Percentiles rank a stretch among this genome's conserved stretches.
phyloP scores from a whole-genome alignment of 2,888 invertebrate genomes.

The Nymphalis polychloros region DNA sequence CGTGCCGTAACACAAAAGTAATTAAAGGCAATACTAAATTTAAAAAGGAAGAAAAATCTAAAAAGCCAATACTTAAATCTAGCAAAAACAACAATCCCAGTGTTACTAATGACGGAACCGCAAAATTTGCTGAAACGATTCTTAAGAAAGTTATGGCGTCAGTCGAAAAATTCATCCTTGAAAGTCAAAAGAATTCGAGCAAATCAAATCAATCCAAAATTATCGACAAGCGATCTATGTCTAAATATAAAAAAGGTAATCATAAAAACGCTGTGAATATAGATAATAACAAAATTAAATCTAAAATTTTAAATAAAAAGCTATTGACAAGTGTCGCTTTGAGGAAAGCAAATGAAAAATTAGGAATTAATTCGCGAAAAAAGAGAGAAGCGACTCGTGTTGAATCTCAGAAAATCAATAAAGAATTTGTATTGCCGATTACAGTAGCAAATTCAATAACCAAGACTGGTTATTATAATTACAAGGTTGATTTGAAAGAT shows the following conservation, averaged over 20 bases:
- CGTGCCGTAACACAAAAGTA: conserved; percentile 26
- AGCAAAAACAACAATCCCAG: conserved; percentile 20
- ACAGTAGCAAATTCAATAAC: background rate
- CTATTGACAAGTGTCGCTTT: conserved; percentile 42
- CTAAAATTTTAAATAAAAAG: conserved; percentile 16
- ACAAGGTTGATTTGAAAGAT: conserved; percentile 14
- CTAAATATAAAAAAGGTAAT: conserved; percentile 29
- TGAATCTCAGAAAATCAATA: background rate
- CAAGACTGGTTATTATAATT: conserved; percentile 20
- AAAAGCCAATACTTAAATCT: conserved; percentile 32
- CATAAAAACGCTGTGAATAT: conserved; percentile 39
- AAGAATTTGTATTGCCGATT: no score
- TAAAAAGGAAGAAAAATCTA: conserved; percentile 43
- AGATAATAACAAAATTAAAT: conserved; percentile 38
- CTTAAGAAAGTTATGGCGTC: conserved; percentile 50
- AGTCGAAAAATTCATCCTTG: conserved; percentile 49
- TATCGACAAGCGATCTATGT: conserved; percentile 42
- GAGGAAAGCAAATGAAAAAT: conserved; percentile 25
- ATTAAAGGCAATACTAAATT: conserved; percentile 31
- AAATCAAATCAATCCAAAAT: conserved; percentile 34
- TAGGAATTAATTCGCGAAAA: conserved; percentile 15
- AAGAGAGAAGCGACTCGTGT: conserved; percentile 13
- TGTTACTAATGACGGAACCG: conserved; percentile 36
- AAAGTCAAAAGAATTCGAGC: conserved; percentile 39
- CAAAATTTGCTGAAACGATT: conserved; percentile 45